phyloP scores from a whole-genome alignment of 2,797 vertebrate genomes.

The Hydrophis major region DNA sequence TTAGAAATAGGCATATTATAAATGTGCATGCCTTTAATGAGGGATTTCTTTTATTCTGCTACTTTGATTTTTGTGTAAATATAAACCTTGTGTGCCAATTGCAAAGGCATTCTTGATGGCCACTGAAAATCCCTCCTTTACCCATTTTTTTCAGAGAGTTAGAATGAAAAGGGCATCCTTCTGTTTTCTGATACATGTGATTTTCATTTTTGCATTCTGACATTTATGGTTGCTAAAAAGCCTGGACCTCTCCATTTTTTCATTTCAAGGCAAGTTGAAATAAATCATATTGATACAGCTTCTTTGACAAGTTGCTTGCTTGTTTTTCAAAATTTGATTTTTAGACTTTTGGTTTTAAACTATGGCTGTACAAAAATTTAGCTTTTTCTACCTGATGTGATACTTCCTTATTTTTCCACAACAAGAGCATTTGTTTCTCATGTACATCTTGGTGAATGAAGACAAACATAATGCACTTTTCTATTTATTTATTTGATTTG shows the following conservation, averaged over 20 bases:
- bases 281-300: not conserved
- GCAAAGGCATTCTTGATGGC: not conserved
- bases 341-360: not conserved
- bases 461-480: not conserved
- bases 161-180: not conserved
- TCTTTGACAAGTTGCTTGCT: not conserved
- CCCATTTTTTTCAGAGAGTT: not conserved
- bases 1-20: not conserved
- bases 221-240: not conserved
- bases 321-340: not conserved
- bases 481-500: not conserved
- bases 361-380: not conserved
- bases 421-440: not conserved
- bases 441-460: not conserved
- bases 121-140: not conserved
- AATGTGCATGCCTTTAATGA: conserved; percentile 14
- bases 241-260: not conserved
- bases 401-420: not conserved
- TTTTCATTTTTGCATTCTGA: not conserved
- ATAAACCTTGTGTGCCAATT: not conserved
- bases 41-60: conserved; percentile 21
- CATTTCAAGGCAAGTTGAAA: not conserved
- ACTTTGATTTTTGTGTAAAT: not conserved
- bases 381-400: not conserved
- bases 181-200: not conserved